A percentile compares a stretch with the other conserved stretches of the same genome.
Conservation (phyloP, 2,888 invertebrate genomes). For the Coenonympha glycerion region DNA sequence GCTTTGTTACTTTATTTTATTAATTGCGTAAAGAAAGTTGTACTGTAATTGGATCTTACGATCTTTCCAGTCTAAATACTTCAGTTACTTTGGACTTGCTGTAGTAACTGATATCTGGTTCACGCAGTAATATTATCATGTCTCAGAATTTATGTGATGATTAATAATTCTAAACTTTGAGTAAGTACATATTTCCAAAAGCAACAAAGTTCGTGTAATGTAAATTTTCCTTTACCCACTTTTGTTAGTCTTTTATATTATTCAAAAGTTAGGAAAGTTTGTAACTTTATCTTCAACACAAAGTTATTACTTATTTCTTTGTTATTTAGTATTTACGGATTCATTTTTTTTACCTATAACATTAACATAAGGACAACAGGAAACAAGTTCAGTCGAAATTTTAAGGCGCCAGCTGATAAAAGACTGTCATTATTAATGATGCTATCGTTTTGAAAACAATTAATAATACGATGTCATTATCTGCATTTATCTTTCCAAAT, state of each 20-base stretch:
- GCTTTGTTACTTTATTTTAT: conserved; percentile 6
- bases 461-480: conserved; percentile 50
- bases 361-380: background rate
- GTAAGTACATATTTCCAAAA: no score
- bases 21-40: conserved; percentile 10
- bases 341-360: no score
- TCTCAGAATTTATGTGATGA: no score
- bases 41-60: conserved; percentile 8
- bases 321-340: no score
- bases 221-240: no score
- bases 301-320: no score
- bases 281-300: no score
- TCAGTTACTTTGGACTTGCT: background rate
- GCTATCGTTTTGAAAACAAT: conserved; percentile 48
- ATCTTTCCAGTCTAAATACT: conserved; percentile 4
- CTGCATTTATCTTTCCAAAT: conserved; percentile 60
- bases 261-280: no score
- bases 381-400: background rate
- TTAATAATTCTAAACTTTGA: no score
- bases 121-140: no score
- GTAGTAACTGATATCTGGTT: background rate
- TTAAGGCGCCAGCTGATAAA: conserved; percentile 42
- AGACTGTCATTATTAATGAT: conserved; percentile 33
- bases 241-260: no score
- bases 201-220: no score